Conservation (phyloP, 2,888 invertebrate genomes). For the Nasonia oneida region DNA sequence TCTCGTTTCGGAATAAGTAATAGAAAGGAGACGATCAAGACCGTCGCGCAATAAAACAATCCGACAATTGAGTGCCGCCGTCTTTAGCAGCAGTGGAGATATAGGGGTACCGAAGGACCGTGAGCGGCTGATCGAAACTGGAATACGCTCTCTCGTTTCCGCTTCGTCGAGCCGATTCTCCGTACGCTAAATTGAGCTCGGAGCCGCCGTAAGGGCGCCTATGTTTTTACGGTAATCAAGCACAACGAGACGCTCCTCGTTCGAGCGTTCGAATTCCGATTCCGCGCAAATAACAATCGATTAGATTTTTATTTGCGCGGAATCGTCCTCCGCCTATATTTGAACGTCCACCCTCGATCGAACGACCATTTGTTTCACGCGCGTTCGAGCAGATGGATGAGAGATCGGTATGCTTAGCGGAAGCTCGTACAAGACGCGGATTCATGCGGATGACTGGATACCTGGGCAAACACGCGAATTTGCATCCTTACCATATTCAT, state of each 20-base stretch:
- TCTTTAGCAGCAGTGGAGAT: not conserved
- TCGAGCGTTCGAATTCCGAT: not conserved
- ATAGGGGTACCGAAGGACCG: not conserved
- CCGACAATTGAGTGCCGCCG: conserved; percentile 20
- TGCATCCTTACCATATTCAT: conserved; percentile 75
- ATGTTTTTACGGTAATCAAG: conserved; percentile 10
- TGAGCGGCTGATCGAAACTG: conserved; percentile 59
- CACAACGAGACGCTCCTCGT: not conserved
- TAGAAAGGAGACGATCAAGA: not conserved
- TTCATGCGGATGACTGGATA: conserved; percentile 64
- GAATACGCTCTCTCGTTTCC: conserved; percentile 44
- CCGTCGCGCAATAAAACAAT: conserved; percentile 1
- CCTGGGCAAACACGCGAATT: conserved; percentile 63
- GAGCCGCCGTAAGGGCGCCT: not conserved
- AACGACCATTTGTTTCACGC: not conserved
- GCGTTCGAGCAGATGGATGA: not conserved
- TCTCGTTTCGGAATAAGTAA: not conserved
- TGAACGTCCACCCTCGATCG: not conserved
- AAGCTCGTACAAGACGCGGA: not conserved
- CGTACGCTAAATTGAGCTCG: conserved; percentile 68
- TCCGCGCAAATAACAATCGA: not conserved
- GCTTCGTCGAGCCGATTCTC: conserved; percentile 46
- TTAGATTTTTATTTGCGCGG: not conserved
- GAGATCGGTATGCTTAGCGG: not conserved
- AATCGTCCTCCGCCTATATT: not conserved